Evolutionary conservation across 2,113 vertebrate genomes (phyloP), one percentile per base, ranked within the genome.

Genomic region (Sula dactylatra): DNA sequence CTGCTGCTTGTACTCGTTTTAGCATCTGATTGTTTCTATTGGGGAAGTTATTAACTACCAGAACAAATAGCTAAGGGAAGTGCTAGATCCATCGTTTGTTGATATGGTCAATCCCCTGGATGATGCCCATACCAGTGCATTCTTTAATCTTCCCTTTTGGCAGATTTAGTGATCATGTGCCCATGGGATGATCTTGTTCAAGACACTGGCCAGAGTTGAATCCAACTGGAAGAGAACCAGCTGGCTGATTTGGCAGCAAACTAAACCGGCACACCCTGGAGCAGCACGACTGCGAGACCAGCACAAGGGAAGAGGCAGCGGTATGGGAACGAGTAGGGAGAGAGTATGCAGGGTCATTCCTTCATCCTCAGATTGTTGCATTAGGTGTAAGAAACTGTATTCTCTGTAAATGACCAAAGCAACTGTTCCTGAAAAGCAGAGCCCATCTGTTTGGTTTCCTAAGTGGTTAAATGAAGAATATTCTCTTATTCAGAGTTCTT

Each of bases 211-310:
- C 36, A 22, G 70, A 40, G 52, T 0, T 81, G 54, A 64, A 47
- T 95, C 65, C 87, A 67, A 25, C 50, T 93, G 91, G 84, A 96
- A 64, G 70, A 56, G 40, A 96, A 87, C n/a, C 89, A 94, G 50
- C 69, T 78, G 91, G 24, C 72, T 94, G 42, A 36, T 91, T n/a
- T 94, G 81, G 81, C 80, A 89, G 84, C 50, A 25, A 4, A 36
- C 13, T 55, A 25, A 52, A 11, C 42, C 0, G 49, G 50, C 91
- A 89, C 84, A 79, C 93, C 94, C 91, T 85, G 70, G 40, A 94
- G 84, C 69, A 64, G 72, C 50, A 8, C 21, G 78, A 34, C 42
- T 66, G 88, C 2, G 76, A 62, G 79, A 67, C 10, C 79, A 85
- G 65, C 13, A 4, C 16, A 52, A 36, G 71, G 64, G 71, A 83